Evolutionary conservation across 2,113 vertebrate genomes (phyloP).

Genomic region (Phrynosoma platyrhinos): DNA sequence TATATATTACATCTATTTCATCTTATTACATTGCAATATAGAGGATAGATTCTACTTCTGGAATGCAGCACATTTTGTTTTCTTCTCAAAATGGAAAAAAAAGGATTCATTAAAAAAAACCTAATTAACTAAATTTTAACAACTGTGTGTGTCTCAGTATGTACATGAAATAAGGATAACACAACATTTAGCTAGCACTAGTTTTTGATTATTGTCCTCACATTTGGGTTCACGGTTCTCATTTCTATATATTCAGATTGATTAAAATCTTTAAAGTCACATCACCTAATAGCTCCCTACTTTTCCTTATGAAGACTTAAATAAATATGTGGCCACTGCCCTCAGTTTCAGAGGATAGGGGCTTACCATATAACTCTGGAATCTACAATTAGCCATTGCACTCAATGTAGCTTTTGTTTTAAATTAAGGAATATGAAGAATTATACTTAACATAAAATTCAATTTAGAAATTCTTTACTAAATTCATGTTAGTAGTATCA

Average conservation of each 20-base stretch:
- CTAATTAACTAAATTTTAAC: conserved; percentile 37
- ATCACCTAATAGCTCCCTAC: conserved; percentile 11
- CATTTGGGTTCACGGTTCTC: conserved; percentile 9
- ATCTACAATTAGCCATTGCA: conserved; percentile 57
- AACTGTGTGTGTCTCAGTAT: conserved; percentile 12
- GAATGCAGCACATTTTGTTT: conserved; percentile 52
- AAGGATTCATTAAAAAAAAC: conserved; percentile 50
- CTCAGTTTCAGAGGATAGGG: conserved; percentile 59
- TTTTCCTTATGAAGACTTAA: conserved; percentile 10
- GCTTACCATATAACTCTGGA: conserved; percentile 60
- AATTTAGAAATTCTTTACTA: background rate
- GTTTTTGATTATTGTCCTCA: conserved; percentile 33
- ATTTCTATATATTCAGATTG: conserved; percentile 20
- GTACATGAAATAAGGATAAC: conserved; percentile 34
- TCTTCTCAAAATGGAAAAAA: conserved; percentile 36
- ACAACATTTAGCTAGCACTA: conserved; percentile 37
- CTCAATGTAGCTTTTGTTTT: conserved; percentile 62
- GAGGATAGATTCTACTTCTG: conserved; percentile 68
- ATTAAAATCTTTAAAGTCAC: conserved; percentile 41
- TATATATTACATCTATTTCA: conserved; percentile 67
- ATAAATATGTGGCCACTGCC: conserved; percentile 66
- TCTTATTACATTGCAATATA: conserved; percentile 65
- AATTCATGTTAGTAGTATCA: conserved; percentile 20
- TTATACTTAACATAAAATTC: conserved; percentile 67
- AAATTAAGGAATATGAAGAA: conserved; percentile 64